Percentiles rank a stretch among this genome's conserved stretches.
These are phyloP conservation scores for Genyomyrus donnyi DNA, from an alignment of 2,113 vertebrate species.

Conservation along the genomic window DNA sequence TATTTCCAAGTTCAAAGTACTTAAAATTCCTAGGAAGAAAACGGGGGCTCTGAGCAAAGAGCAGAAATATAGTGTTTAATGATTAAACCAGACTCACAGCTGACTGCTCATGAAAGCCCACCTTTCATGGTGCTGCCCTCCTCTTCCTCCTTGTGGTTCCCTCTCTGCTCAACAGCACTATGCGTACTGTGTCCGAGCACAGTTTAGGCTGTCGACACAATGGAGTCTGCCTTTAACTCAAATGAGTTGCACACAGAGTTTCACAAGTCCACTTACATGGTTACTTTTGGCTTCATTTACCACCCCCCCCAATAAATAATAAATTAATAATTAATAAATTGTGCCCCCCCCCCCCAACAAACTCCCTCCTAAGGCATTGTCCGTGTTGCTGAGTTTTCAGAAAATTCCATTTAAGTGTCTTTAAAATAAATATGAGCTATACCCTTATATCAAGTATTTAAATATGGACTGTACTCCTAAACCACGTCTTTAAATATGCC, in stretches of 20 bases:
- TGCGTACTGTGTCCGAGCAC: neutral
- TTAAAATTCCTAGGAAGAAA: neutral
- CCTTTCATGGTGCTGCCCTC: neutral
- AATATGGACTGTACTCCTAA: neutral
- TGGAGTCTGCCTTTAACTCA: neutral
- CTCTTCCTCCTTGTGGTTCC: neutral
- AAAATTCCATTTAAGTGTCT: neutral
- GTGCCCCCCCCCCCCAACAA: neutral
- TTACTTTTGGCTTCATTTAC: neutral
- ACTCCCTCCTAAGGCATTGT: neutral
- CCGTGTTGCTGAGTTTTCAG: neutral
- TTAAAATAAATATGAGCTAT: neutral
- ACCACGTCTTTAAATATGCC: neutral
- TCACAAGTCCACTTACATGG: neutral
- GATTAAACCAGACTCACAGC: neutral
- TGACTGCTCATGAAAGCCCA: neutral
- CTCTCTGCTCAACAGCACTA: neutral
- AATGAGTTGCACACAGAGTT: neutral
- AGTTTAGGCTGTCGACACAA: neutral
- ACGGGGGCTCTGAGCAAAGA: neutral
- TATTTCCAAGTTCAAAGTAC: neutral
- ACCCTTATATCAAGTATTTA: neutral
- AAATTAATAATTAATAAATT: neutral
- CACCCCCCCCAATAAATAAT: neutral
- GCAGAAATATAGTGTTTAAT: neutral